phyloP scores from a whole-genome alignment of 2,888 invertebrate genomes.

The Autographa pulchrina region DNA sequence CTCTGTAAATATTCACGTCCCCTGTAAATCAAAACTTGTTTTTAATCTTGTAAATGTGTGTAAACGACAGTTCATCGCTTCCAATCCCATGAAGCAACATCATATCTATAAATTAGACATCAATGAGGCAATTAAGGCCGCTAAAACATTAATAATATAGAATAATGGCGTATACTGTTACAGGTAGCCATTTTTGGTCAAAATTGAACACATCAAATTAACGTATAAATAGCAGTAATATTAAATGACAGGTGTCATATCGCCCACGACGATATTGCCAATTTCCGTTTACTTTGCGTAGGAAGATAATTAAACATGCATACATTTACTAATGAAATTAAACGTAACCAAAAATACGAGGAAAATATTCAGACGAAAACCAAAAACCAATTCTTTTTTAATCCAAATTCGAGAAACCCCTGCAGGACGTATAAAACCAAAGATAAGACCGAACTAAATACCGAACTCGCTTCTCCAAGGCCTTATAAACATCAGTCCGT shows the following conservation, averaged over 20 bases:
- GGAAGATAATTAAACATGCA: constrained; percentile 32
- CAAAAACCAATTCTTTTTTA: constrained; percentile 68
- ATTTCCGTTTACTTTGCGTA: constrained; percentile 33
- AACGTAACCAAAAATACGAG: not conserved
- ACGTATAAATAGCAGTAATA: constrained; percentile 30
- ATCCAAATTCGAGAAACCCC: constrained; percentile 67
- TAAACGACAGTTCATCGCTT: constrained; percentile 4
- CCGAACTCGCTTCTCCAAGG: constrained; percentile 77
- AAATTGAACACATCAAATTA: constrained; percentile 28
- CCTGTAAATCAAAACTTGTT: not conserved
- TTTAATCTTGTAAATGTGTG: not conserved
- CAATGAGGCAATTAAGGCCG: constrained; percentile 2
- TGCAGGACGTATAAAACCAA: constrained; percentile 71
- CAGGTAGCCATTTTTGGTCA: constrained; percentile 33
- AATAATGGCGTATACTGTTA: constrained; percentile 4
- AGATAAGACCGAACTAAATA: constrained; percentile 79
- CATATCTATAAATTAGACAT: constrained; percentile 1
- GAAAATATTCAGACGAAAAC: constrained; percentile 28
- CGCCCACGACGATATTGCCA: constrained; percentile 39
- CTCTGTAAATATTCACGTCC: not conserved
- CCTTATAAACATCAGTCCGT: constrained; percentile 75
- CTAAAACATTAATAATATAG: constrained; percentile 1
- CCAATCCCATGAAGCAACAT: not conserved
- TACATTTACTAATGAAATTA: not conserved
- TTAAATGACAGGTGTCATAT: constrained; percentile 39